Base-by-base conservation (phyloP, 37 sponge, comb jelly and placozoan genomes). In the Dysidea cf. avara region DNA sequence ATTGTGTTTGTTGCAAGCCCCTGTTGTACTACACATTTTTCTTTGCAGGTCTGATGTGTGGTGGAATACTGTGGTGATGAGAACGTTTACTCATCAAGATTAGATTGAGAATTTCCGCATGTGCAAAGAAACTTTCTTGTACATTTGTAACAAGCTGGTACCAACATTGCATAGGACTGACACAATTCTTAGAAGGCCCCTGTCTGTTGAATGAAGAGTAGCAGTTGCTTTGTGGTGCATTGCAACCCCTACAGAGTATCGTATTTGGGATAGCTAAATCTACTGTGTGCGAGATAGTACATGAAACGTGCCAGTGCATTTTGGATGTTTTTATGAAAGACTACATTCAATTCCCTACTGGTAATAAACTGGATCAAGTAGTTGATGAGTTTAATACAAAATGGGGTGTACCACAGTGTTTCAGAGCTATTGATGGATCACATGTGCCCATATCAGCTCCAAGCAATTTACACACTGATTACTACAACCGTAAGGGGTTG, bases 271-370 rank as follows among this genome's bases (percentile, higher is more conserved):
- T 67, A 24, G 68, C 25, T 24, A 5, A 46, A 2, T 39, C 46
- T 4, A 67, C 68, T 38, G 68, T 67, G 5, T 67, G 46, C 14
- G 7, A 20, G 20, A 67, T 7, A 24, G 46, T 67, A 7, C 68
- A 39, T 4, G 49, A 67, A 24, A 28, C 18, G 30, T 39, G 39
- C 36, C 16, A n/a, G n/a, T n/a, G n/a, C n/a, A n/a, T n/a, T n/a
- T n/a, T n/a, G n/a, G n/a, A n/a, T n/a, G n/a, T n/a, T n/a, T n/a
- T n/a, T n/a, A n/a, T n/a, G n/a, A n/a, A n/a, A n/a, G n/a, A n/a
- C n/a, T n/a, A n/a, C n/a, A n/a, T n/a, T n/a, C n/a, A n/a, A n/a
- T n/a, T n/a, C n/a, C n/a, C n/a, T n/a, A n/a, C n/a, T n/a, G n/a
- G 68, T 46, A 25, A 67, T 24, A 67, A 46, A n/a, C 39, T 33